Evolutionary conservation across 1,140 invertebrate species (phyloP).

Genomic region (Spodoptera litura): DNA sequence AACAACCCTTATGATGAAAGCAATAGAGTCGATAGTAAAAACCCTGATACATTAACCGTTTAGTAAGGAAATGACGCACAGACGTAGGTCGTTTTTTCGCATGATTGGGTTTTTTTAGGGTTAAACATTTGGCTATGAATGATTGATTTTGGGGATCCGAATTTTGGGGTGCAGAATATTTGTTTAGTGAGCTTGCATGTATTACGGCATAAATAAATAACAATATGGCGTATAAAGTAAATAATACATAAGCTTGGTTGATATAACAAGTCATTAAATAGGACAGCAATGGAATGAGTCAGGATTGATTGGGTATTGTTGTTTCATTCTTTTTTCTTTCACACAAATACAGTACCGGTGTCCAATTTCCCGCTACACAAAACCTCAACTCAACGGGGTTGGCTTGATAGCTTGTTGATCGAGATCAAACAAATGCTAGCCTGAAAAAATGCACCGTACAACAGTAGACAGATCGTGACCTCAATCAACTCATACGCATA

Average conservation of each 20-base stretch:
- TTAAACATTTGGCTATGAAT: slow-evolving; percentile 44
- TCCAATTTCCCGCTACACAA: slow-evolving; percentile 34
- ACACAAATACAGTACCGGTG: slow-evolving; percentile 8
- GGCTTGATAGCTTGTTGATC: slow-evolving; percentile 29
- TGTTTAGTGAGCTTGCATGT: slow-evolving; percentile 28
- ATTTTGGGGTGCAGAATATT: slow-evolving; percentile 31
- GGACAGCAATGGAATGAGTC: background rate
- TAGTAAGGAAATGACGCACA: slow-evolving; percentile 44
- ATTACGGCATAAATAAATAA: slow-evolving; percentile 14
- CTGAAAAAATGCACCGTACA: slow-evolving; percentile 21
- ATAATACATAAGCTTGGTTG: background rate
- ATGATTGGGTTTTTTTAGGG: slow-evolving; percentile 45
- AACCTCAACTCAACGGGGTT: slow-evolving; percentile 34
- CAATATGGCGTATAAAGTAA: background rate
- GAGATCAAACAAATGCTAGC: slow-evolving; percentile 32
- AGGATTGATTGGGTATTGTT: background rate
- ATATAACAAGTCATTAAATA: background rate
- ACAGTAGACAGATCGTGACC: slow-evolving; percentile 4
- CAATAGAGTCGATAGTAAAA: slow-evolving; percentile 11
- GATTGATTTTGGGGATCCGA: slow-evolving; percentile 36
- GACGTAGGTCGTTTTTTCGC: slow-evolving; percentile 43
- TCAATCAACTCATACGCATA: slow-evolving; percentile 22
- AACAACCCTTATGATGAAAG: slow-evolving; percentile 7
- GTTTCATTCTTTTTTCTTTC: slow-evolving; percentile 12
- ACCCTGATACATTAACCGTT: slow-evolving; percentile 20